A percentile compares a stretch with the other conserved stretches of the same genome.
Evolutionary conservation across 2,797 vertebrate genomes (phyloP).

Genomic region (Linurgus olivaceus): DNA sequence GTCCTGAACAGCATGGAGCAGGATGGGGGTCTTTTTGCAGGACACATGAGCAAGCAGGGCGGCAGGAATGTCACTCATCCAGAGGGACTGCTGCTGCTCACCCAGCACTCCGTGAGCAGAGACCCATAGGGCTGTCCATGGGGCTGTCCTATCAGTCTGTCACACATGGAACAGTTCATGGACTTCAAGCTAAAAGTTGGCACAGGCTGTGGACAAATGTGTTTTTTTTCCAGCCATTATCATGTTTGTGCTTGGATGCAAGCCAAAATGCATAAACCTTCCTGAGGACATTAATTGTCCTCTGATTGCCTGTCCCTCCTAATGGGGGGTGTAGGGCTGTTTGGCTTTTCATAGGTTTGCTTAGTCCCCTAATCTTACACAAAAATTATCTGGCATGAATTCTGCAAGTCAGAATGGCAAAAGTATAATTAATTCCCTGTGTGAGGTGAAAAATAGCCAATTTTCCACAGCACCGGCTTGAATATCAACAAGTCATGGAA

Average conservation of each 20-base stretch:
- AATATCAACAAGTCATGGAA: conserved; percentile 18
- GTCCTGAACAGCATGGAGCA: neutral
- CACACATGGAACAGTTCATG: neutral
- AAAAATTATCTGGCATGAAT: conserved; percentile 23
- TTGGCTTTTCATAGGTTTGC: neutral
- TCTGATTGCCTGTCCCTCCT: neutral
- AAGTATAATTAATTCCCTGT: conserved; percentile 26
- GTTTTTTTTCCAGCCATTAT: neutral
- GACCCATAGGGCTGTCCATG: accelerated
- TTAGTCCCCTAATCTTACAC: neutral
- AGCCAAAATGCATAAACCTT: conserved; percentile 21
- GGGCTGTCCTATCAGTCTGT: neutral
- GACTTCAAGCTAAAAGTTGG: neutral
- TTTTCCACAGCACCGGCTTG: neutral
- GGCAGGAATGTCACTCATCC: neutral
- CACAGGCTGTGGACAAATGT: neutral
- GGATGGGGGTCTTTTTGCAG: neutral
- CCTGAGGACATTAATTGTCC: neutral
- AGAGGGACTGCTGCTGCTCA: neutral
- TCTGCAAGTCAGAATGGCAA: neutral
- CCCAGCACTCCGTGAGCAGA: accelerated
- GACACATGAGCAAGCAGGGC: neutral
- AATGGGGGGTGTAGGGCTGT: accelerated
- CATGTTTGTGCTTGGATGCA: neutral
- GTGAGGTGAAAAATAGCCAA: conserved; percentile 20